phyloP scores from a whole-genome alignment of 2,888 invertebrate species.

The Philhelius pedissequus region DNA sequence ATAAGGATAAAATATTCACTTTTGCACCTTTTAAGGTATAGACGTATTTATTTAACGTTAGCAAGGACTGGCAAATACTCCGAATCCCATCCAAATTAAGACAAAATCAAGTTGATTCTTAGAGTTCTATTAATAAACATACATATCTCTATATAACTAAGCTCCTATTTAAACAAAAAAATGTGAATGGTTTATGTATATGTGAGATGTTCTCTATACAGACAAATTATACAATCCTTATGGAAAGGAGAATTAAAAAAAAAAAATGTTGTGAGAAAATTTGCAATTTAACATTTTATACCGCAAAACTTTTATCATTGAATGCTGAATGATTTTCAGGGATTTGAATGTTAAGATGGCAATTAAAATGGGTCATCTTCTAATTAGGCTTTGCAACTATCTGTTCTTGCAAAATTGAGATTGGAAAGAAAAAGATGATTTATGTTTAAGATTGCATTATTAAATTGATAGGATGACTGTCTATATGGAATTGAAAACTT shows the following conservation, averaged over 20 bases:
- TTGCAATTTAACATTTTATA: slow-evolving; percentile 40
- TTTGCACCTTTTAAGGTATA: slow-evolving; percentile 51
- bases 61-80: slow-evolving; percentile 39
- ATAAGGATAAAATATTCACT: slow-evolving; percentile 38
- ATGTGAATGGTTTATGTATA: too few species aligned
- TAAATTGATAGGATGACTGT: too few species aligned
- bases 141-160: not conserved
- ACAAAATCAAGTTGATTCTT: slow-evolving; percentile 43
- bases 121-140: slow-evolving; percentile 6
- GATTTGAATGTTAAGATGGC: not conserved
- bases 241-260: not conserved
- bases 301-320: slow-evolving; percentile 22
- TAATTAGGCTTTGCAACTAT: too few species aligned
- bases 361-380: not conserved
- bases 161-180: not conserved
- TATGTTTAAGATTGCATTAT: too few species aligned
- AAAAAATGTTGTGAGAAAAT: slow-evolving; percentile 30
- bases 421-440: too few species aligned
- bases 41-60: slow-evolving; percentile 31
- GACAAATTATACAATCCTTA: not conserved
- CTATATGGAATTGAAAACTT: too few species aligned
- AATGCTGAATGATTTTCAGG: not conserved
- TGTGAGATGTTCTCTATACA: too few species aligned
- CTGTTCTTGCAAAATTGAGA: too few species aligned
- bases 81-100: slow-evolving; percentile 50